Conservation (phyloP, 2,797 vertebrate genomes). For the Helicolenus hilgendorfi region DNA sequence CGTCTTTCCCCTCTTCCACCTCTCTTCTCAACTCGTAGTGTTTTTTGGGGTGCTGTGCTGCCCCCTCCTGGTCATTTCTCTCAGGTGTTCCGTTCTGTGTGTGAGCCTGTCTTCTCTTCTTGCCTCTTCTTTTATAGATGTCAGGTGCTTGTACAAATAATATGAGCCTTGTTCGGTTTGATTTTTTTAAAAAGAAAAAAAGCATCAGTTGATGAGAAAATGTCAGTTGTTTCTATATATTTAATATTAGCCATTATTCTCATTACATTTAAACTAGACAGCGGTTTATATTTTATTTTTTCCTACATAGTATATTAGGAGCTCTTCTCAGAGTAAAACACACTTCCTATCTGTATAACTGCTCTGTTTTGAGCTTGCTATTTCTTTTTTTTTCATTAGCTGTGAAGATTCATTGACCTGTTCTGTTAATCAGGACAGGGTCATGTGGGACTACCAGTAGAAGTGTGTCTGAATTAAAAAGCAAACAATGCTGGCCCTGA, state of each 20-base stretch:
- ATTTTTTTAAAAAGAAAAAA: background rate
- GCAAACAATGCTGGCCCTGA: slow-evolving; percentile 36
- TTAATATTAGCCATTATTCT: slow-evolving; percentile 69
- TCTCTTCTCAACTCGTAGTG: slow-evolving; percentile 31
- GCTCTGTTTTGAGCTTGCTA: slow-evolving; percentile 42
- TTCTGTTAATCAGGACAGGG: slow-evolving; percentile 37
- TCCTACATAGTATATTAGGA: slow-evolving; percentile 54
- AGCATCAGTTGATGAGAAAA: slow-evolving; percentile 25
- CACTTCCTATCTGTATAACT: slow-evolving; percentile 26
- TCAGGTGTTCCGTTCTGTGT: slow-evolving; percentile 77
- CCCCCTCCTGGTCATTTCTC: slow-evolving; percentile 85
- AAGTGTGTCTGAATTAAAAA: slow-evolving; percentile 42
- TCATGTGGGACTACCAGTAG: slow-evolving; percentile 39
- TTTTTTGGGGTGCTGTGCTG: slow-evolving; percentile 73
- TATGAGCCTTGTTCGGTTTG: slow-evolving; percentile 33
- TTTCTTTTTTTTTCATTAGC: slow-evolving; percentile 50
- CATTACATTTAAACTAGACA: slow-evolving; percentile 57
- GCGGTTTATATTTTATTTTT: slow-evolving; percentile 74
- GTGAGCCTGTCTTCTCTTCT: slow-evolving; percentile 54
- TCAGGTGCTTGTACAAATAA: slow-evolving; percentile 80
- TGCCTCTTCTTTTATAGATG: slow-evolving; percentile 68
- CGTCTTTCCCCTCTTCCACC: background rate
- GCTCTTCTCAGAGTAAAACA: slow-evolving; percentile 36
- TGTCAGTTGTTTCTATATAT: slow-evolving; percentile 62
- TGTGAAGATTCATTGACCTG: slow-evolving; percentile 42